Evolutionary conservation across 1,140 invertebrate genomes (phyloP).

Genomic region (Scylla paramamosain): DNA sequence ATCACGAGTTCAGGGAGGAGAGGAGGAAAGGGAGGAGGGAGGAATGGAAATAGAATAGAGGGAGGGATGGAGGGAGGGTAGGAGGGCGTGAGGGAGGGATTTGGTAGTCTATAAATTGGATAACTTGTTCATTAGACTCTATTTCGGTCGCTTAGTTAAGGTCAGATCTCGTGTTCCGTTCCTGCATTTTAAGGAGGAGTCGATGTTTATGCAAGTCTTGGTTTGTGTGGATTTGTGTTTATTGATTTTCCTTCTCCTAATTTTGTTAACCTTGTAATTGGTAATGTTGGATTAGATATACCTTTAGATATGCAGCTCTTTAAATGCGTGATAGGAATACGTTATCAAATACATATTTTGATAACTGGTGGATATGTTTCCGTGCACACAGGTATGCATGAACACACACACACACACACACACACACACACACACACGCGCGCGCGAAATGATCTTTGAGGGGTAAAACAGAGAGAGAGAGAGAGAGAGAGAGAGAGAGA

Average conservation of each 20-base stretch:
- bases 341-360: neutral
- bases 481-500: conserved; percentile 15
- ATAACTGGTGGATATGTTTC: too few relatives aligned
- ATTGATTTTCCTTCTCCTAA: neutral
- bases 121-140: neutral
- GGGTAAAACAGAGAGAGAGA: neutral
- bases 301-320: neutral
- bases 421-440: too few relatives aligned
- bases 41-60: neutral
- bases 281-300: neutral
- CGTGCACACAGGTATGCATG: too few relatives aligned
- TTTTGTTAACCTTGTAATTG: neutral
- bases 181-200: neutral
- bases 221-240: neutral
- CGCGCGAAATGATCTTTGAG: too few relatives aligned
- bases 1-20: neutral
- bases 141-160: neutral
- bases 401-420: too few relatives aligned
- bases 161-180: neutral
- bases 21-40: neutral
- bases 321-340: neutral
- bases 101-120: neutral
- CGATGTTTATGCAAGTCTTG: neutral
- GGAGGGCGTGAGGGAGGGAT: neutral
- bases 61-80: neutral